Percentiles rank a stretch among this genome's conserved stretches.
Evolutionary conservation across 1,140 invertebrate genomes (phyloP).

Genomic region (Drosophila persimilis): DNA sequence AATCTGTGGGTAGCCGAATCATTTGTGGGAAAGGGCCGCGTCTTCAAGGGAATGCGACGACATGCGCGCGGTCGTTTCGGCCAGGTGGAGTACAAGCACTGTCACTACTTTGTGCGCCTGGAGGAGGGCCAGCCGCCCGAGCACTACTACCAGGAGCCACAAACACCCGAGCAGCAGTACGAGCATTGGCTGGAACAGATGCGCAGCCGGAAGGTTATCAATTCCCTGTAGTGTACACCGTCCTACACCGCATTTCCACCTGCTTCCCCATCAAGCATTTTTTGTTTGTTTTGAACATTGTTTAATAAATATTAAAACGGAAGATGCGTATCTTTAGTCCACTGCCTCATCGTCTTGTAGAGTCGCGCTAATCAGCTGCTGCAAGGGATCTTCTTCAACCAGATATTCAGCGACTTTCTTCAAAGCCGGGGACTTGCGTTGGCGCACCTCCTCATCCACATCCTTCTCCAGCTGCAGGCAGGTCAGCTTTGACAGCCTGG

Average conservation of each 20-base stretch:
- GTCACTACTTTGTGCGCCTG: constrained; percentile 94
- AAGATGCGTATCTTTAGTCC: neutral
- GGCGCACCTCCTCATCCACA: constrained; percentile 57
- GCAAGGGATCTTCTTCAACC: neutral
- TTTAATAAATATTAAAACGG: constrained; percentile 36
- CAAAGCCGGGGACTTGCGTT: constrained; percentile 40
- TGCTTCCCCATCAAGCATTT: constrained; percentile 12
- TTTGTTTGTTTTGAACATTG: constrained; percentile 33
- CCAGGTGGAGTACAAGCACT: constrained; percentile 90
- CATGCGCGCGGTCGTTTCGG: constrained; percentile 90
- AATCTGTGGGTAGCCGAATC: constrained; percentile 99
- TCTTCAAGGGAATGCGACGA: constrained; percentile 92
- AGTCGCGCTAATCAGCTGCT: constrained; percentile 15
- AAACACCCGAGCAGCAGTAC: constrained; percentile 88
- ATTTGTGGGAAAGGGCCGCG: constrained; percentile 89
- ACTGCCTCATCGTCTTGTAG: constrained; percentile 5
- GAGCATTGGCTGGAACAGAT: constrained; percentile 89
- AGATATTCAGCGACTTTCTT: constrained; percentile 41
- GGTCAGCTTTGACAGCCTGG: constrained; percentile 51
- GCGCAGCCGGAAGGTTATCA: constrained; percentile 88
- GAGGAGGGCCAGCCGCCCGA: constrained; percentile 96
- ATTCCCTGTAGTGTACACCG: constrained; percentile 86
- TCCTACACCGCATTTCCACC: neutral
- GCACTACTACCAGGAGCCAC: constrained; percentile 89
- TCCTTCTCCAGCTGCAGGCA: constrained; percentile 54